Base-by-base conservation (phyloP, 2,113 vertebrate species). In the Microcebus murinus region DNA sequence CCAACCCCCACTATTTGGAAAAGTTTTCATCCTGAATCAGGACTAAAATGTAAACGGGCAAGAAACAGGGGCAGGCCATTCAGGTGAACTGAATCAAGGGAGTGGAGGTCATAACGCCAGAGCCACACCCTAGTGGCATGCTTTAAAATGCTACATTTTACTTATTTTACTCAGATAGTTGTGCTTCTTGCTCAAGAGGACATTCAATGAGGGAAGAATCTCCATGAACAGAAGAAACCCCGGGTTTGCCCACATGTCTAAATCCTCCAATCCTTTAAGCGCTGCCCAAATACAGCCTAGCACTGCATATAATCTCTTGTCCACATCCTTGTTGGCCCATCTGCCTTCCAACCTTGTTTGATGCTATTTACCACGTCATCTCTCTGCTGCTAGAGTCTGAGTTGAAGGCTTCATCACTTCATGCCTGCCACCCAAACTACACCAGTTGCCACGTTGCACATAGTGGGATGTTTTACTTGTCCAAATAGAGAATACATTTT, bases 241-340 rank as follows among this genome's bases (percentile, higher is more conserved):
- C 20, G 57, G 15, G 77, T 15, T 29, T 79, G 2, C 63, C 94
- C 13, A n/a, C 48, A 21, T 6, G 5, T 45, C 31, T 61, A 31
- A 21, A 25, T 36, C 9, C 67, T 81, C 82, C n/a, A 31, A 36
- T n/a, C 48, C 57, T 55, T 63, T 31, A 20, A 10, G 25, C 9
- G 7, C n/a, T 17, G 2, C 23, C 52, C 63, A 50, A 29, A 73
- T 10, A n/a, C 36, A 67, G 13, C 31, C 4, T 63, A 25, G 17
- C 0, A 1, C 73, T 68, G 11, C 23, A 27, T 11, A 45, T 57
- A 52, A 7, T n/a, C 50, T 45, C 36, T 36, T 74, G 7, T 23
- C 34, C 27, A 8, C 0, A 0, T 39, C 17, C 6, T 31, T 55
- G 36, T 3, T 11, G 27, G 4, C 36, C 29, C 2, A 2, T 23